Evolutionary conservation across 2,797 vertebrate genomes (phyloP), one percentile per base, ranked within the genome.

Genomic region (Clamator glandarius): DNA sequence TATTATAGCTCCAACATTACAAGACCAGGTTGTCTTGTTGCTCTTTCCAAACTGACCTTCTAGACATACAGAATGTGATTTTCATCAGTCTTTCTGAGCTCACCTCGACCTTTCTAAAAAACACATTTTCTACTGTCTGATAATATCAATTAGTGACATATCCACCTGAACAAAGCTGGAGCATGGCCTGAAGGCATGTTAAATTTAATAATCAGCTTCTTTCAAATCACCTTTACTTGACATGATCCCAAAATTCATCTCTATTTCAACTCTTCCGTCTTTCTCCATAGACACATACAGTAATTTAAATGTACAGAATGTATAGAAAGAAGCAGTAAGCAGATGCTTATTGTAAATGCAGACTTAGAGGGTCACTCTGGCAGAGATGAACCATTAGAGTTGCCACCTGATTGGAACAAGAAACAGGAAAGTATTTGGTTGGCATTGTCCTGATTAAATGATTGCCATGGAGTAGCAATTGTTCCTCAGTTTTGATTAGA

Each of bases 1-100:
- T 94, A 72, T 86, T 92, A 68, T 12, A 78, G 17, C 26, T 89
- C 57, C 72, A 84, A 72, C 16, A 15, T 74, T 68, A 67, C 81
- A 84, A 66, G 67, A 73, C 54, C 85, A 64, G 77, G 26, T 81
- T 91, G 83, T 75, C 76, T 76, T 91, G 51, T 89, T 92, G 62
- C 15, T 85, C 68, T 87, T 95, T 91, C 57, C 57, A 89, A 93
- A 80, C 25, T 81, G 79, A 92, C 84, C 66, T 95, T 84, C 84
- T 36, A 85, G 92, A 85, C 18, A 44, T 52, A 20, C 3, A 83
- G 50, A 89, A 92, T 72, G 52, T 42, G 75, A 84, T 87, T 93
- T 92, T 93, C 36, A 51, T 72, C 64, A 89, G 0, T 78, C 72
- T 83, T 91, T 80, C 46, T 39, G 13, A 23, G 26, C 9, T 94